A percentile compares a stretch with the other conserved stretches of the same genome.
These are phyloP conservation scores for Aethina tumida DNA, from an alignment of 1,140 invertebrate genomes.

Conservation along the genomic window DNA sequence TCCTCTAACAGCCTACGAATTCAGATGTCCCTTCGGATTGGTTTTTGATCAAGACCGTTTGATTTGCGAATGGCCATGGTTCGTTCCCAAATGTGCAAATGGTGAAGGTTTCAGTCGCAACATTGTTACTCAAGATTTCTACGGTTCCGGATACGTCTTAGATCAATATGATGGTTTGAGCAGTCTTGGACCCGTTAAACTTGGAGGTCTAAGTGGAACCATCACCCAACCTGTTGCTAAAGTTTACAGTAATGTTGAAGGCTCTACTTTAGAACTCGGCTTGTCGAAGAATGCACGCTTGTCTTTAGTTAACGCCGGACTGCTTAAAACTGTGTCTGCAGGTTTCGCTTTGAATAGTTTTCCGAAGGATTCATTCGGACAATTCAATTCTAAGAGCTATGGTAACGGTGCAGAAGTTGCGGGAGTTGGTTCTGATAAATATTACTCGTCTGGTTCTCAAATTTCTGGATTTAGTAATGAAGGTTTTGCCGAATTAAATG, in stretches of 20 bases:
- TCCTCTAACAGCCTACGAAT: conserved; percentile 65
- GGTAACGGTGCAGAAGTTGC: no score
- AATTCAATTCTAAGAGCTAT: no score
- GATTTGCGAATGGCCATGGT: conserved; percentile 75
- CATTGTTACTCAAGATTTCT: conserved; percentile 14
- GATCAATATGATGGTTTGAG: conserved; percentile 32
- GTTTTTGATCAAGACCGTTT: conserved; percentile 64
- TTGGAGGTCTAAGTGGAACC: conserved; percentile 27
- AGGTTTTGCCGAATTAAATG: no score
- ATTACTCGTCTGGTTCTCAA: no score
- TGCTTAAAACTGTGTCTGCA: no score
- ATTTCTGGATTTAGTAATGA: no score
- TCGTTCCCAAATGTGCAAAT: conserved; percentile 55
- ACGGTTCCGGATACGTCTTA: conserved; percentile 15
- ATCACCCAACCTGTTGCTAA: conserved; percentile 22
- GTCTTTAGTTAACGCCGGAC: conserved; percentile 22
- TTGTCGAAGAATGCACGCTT: conserved; percentile 19
- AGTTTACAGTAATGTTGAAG: conserved; percentile 26
- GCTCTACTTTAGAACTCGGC: conserved; percentile 4
- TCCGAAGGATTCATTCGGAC: no score
- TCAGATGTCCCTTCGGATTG: conserved; percentile 72
- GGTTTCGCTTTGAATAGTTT: no score
- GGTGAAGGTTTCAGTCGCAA: conserved; percentile 29
- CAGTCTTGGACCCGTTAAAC: conserved; percentile 18
- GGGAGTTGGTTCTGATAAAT: no score